These are phyloP conservation scores for Spongilla lacustris DNA, from an alignment of 37 sponge, comb jelly and placozoan genomes.

Conservation along the genomic window DNA sequence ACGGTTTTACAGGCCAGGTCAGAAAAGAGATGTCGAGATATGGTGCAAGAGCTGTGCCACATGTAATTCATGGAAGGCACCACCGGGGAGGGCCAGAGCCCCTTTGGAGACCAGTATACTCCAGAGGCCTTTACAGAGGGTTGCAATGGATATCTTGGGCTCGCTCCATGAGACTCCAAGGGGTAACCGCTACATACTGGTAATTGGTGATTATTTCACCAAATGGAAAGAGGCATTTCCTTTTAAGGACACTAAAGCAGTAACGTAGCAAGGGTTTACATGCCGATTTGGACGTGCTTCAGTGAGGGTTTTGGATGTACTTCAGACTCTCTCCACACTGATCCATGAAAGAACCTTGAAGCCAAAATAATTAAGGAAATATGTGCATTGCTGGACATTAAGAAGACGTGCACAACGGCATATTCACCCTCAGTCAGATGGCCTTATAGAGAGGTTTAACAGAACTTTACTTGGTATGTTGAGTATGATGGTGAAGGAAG, in stretches of 20 bases:
- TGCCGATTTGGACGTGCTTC: no score
- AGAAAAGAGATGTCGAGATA: not conserved
- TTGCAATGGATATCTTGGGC: constrained; percentile 40
- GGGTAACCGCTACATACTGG: constrained; percentile 34
- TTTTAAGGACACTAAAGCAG: constrained; percentile 13
- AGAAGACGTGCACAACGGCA: constrained; percentile 39
- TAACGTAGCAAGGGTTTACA: no score
- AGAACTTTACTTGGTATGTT: constrained; percentile 30
- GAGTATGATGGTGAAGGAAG: constrained; percentile 1
- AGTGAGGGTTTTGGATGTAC: not conserved
- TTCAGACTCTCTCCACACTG: constrained; percentile 27
- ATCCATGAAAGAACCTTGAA: constrained; percentile 29
- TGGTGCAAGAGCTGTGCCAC: not conserved
- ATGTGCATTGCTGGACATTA: constrained; percentile 25
- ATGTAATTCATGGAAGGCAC: not conserved
- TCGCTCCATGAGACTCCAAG: constrained; percentile 16
- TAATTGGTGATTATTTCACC: constrained; percentile 44
- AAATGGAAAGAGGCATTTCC: constrained; percentile 44
- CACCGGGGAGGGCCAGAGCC: not conserved
- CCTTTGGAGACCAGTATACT: not conserved
- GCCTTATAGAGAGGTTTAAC: constrained; percentile 29
- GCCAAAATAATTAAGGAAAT: constrained; percentile 18
- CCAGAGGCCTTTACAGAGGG: not conserved
- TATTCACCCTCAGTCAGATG: constrained; percentile 51
- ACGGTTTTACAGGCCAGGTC: no score